Conservation (phyloP, 2,113 vertebrate species). For the Cynoglossus semilaevis region DNA sequence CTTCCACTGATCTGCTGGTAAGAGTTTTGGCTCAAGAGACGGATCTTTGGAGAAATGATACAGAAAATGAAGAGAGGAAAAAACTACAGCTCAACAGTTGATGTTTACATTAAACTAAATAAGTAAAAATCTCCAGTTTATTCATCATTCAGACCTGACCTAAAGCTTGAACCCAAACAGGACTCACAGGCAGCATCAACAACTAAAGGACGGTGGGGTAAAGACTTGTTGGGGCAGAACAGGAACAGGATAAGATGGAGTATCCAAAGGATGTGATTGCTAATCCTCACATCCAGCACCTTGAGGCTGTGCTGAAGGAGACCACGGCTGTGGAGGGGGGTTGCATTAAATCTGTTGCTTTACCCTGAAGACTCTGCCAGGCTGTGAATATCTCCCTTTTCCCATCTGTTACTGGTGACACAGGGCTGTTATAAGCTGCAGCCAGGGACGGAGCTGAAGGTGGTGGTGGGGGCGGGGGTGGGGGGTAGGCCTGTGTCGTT, state of each 20-base stretch:
- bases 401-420: conserved; percentile 65
- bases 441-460: too few species aligned
- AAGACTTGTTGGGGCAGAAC: conserved; percentile 23
- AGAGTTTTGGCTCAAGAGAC: conserved; percentile 25
- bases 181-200: conserved; percentile 17
- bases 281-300: conserved; percentile 51
- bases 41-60: background rate
- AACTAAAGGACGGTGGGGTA: conserved; percentile 25
- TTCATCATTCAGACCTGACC: too few species aligned
- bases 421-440: background rate
- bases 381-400: conserved; percentile 68
- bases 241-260: conserved; percentile 18
- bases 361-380: conserved; percentile 45
- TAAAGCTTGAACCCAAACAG: background rate
- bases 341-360: conserved; percentile 59
- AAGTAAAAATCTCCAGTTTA: too few species aligned
- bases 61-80: conserved; percentile 26
- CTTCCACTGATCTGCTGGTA: conserved; percentile 41
- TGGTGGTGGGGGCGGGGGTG: background rate
- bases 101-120: too few species aligned
- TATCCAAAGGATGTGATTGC: conserved; percentile 20
- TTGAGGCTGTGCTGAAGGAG: conserved; percentile 42
- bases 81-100: too few species aligned
- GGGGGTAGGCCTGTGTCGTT: conserved; percentile 19
- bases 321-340: conserved; percentile 16